These are phyloP conservation scores for Synergus laeviventris DNA, from an alignment of 2,888 invertebrate species.

Conservation along the genomic window DNA sequence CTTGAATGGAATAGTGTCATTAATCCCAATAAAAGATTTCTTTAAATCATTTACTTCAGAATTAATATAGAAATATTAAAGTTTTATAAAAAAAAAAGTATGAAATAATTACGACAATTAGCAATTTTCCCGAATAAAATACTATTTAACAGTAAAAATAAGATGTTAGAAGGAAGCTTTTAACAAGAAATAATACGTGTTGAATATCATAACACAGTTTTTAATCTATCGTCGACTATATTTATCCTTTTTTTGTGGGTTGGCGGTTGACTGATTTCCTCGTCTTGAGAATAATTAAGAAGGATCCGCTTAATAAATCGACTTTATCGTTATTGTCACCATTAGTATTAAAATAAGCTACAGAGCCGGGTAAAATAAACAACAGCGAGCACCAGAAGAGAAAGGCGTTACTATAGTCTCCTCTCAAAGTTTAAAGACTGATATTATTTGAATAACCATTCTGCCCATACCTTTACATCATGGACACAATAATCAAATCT, in stretches of 20 bases:
- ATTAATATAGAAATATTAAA: too few species aligned
- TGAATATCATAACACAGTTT: constrained; percentile 23
- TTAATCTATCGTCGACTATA: constrained; percentile 18
- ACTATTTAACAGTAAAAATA: background rate
- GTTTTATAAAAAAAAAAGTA: too few species aligned
- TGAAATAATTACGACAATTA: background rate
- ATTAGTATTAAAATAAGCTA: constrained; percentile 30
- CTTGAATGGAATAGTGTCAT: constrained; percentile 8
- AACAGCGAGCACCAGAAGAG: constrained; percentile 30
- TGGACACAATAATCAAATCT: constrained; percentile 15
- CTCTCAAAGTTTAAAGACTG: background rate
- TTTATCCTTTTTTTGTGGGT: background rate
- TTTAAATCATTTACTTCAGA: too few species aligned
- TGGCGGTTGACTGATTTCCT: background rate
- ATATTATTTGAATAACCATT: constrained; percentile 21
- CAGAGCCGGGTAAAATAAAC: constrained; percentile 22
- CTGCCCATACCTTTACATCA: constrained; percentile 15
- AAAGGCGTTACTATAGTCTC: constrained; percentile 19
- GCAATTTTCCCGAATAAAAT: background rate
- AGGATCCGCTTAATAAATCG: constrained; percentile 28
- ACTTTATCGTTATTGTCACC: constrained; percentile 22
- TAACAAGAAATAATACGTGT: constrained; percentile 38
- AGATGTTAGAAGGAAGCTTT: constrained; percentile 28
- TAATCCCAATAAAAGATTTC: constrained; percentile 9
- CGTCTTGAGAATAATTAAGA: constrained; percentile 29